Evolutionary conservation across 2,888 invertebrate species (phyloP), one percentile per base, ranked within the genome.

Genomic region (Bellardia pandia): DNA sequence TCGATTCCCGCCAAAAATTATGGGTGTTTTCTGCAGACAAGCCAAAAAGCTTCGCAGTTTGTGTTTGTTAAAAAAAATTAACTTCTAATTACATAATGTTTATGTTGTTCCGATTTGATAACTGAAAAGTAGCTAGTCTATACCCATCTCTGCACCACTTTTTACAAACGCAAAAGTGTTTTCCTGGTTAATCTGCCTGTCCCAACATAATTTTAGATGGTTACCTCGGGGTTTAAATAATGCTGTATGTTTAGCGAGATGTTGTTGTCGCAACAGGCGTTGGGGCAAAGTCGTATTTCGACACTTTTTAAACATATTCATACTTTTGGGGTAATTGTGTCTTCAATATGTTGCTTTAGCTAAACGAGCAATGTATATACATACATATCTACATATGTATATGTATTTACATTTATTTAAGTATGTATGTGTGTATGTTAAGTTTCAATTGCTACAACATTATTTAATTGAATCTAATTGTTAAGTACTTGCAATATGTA

Each of bases 381-480:
- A 60, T 33, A 48, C 53, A 45, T 2, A 4, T n/a, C n/a, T n/a
- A n/a, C n/a, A n/a, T n/a, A n/a, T n/a, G n/a, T n/a, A n/a, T n/a
- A n/a, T n/a, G n/a, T n/a, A n/a, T 16, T 2, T 14, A 51, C 51
- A 53, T 64, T n/a, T n/a, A n/a, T n/a, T n/a, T n/a, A n/a, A n/a
- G n/a, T n/a, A 16, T 51, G 13, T 69, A 30, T 48, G 53, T 77
- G 16, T 16, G 11, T 82, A 5, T 69, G 60, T 60, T 77, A 14
- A 74, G 84, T 88, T 90, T 89, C 86, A 91, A 91, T 90, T 90
- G 90, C 90, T 89, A 90, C 90, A 91, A 89, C 90, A 91, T 91
- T 90, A 91, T 91, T 90, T 92, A 92, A 91, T 91, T 91, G 91
- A 92, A 91, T 92, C 92, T 92, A 92, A 92, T 92, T 91, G 82